Evolutionary conservation across 2,888 invertebrate genomes (phyloP), one percentile per base, ranked within the genome.

Genomic region (Myopa testacea): DNA sequence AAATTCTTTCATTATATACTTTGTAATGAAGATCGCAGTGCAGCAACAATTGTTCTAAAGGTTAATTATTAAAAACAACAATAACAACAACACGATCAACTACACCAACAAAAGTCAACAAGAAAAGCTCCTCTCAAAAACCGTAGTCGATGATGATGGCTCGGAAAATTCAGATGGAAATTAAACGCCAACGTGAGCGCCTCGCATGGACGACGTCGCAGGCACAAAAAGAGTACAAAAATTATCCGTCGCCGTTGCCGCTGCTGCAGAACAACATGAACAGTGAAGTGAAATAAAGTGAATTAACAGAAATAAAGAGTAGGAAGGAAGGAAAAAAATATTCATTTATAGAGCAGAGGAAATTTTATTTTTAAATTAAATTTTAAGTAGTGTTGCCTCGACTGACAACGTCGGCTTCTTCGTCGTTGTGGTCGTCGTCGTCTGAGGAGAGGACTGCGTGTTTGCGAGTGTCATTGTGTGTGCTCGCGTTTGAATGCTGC

Each of bases 361-460:
- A 67, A 75, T 55, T 76, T 70, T 76, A 76, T 76, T 76, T 76
- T 63, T 76, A 70, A 76, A 68, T 68, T 34, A 75, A 75, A 65
- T 65, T 75, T 63, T 63, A 38, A 34, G 45, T 40, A 4, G 60
- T 62, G 62, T 60, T 5, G 26, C 37, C n/a, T 62, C 62, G 72
- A 62, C 60, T 58, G 71, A 65, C 65, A 10, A 38, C 65, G 65
- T 8, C 38, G 65, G 34, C 62, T 19, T 26, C 62, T 62, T 62
- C 62, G 65, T 38, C 34, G 34, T 14, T 14, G 65, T 37, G 7
- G 34, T 65, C 16, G 37, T 55, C 58, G 34, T 52, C 40, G 71
- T 5, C 58, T 16, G 60, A n/a, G 38, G 63, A 70, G 26, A 62
- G 62, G 45, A 45, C 45, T 3, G 45, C 10, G 45, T 45, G 45